Percentiles rank a stretch among this genome's conserved stretches.
phyloP scores from a whole-genome alignment of 64 coral and sea anemone species.

The Hydrozoanthus tunicans region DNA sequence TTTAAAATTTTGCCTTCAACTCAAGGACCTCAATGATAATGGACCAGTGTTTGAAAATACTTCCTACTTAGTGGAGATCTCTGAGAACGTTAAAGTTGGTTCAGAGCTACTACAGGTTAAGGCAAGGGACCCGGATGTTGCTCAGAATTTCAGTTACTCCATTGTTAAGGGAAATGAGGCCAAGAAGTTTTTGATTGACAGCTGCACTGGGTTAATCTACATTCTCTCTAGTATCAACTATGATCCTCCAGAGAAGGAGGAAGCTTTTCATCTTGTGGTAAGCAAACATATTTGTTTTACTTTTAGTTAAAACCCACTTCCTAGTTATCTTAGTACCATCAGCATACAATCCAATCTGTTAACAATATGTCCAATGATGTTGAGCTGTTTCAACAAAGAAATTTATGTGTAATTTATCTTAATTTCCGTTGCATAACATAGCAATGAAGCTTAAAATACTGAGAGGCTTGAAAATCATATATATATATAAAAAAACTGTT shows the following conservation, averaged over 20 bases:
- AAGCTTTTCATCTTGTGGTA: conserved; percentile 33
- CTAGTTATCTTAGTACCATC: not conserved
- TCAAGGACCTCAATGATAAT: conserved; percentile 45
- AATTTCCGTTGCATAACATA: no score
- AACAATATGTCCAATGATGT: not conserved
- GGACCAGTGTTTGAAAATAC: conserved; percentile 21
- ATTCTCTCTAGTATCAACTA: conserved; percentile 1
- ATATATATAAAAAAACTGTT: no score
- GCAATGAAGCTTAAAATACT: no score
- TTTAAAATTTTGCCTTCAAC: not conserved
- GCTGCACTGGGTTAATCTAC: conserved; percentile 45
- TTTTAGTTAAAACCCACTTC: not conserved
- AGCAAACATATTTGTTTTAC: not conserved
- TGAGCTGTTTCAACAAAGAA: no score
- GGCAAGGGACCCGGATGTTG: conserved; percentile 28
- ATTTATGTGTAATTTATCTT: no score
- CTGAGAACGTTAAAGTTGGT: conserved; percentile 17
- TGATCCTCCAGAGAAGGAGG: not conserved
- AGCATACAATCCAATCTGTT: not conserved
- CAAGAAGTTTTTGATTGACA: conserved; percentile 29
- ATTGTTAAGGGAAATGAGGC: conserved; percentile 17
- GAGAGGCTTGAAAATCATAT: no score
- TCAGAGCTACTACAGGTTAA: conserved; percentile 29
- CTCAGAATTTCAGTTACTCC: conserved; percentile 32
- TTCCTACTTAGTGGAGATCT: conserved; percentile 17